phyloP scores from a whole-genome alignment of 2,888 invertebrate genomes.

The Xestoiulus laeticollis region DNA sequence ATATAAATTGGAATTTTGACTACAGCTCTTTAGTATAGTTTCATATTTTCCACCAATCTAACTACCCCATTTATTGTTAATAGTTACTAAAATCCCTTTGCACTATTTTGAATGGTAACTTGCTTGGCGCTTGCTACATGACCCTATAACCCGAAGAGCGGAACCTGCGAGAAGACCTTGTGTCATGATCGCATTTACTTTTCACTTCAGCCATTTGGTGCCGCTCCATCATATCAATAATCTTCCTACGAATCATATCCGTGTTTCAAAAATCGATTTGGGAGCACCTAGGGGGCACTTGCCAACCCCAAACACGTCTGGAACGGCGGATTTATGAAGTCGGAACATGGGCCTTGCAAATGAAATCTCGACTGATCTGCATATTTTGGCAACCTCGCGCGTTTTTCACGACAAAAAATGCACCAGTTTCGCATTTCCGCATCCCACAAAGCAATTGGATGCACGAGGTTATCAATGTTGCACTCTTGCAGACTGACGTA shows the following conservation, averaged over 20 bases:
- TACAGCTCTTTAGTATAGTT: too few species aligned
- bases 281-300: slow-evolving; percentile 26
- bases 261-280: slow-evolving; percentile 8
- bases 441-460: not conserved
- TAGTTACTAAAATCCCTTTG: too few species aligned
- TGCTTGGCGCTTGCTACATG: too few species aligned
- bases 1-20: too few species aligned
- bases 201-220: not conserved
- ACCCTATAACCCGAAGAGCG: too few species aligned
- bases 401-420: not conserved
- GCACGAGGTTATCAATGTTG: not conserved
- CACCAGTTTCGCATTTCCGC: not conserved
- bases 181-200: not conserved
- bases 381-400: slow-evolving; percentile 10
- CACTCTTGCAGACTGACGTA: not conserved
- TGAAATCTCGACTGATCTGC: slow-evolving; percentile 26
- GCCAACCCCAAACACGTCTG: not conserved
- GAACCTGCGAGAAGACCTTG: not conserved
- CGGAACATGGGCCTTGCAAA: slow-evolving; percentile 19
- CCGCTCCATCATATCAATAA: slow-evolving; percentile 12
- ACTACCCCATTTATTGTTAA: too few species aligned
- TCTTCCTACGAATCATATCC: not conserved
- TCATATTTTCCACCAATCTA: too few species aligned
- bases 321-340: not conserved
- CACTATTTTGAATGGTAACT: too few species aligned